Evolutionary conservation across 2,888 invertebrate species (phyloP), one percentile per base, ranked within the genome.

Genomic region (Neoitamus cyanurus): DNA sequence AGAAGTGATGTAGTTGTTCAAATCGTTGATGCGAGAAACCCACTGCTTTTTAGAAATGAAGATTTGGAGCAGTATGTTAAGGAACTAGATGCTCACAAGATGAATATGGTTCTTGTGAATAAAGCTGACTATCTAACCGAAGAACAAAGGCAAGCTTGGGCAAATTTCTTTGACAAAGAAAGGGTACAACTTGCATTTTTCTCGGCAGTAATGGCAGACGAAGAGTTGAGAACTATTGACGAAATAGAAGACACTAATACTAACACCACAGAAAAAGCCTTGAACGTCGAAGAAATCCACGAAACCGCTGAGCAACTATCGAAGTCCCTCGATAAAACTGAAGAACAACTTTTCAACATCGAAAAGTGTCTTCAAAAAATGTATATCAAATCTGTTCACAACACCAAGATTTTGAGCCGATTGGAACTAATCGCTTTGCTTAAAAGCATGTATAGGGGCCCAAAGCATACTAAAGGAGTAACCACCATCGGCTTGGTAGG

Each of bases 1-100:
- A 94, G 97, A 88, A 97, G 98, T 89, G 97, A 99, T 92, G 94
- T 99, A 0, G 93, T 99, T 15, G 94, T 98, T 13, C 97, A 99
- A 91, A 97, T 99, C 86, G 95, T 99, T 13, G 99, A 99, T 93
- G 98, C 98, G 0, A 93, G 99, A 87, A 98, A 99, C 92, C 99
- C 99, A 0, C 91, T 99, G 73, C 92, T 99, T 6, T 99, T 98
- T 89, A 94, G 97, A 83, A 98, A 97, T 92, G 94, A 95, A 88
- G 99, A 99, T 92, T 92, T 99, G 83, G 98, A 98, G 88, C 92
- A 92, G 15, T 98, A 97, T 90, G 96, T 97, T 0, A 94, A 94
- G 87, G 97, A 97, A 91, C 93, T 97, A 0, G 93, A 94, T 87
- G 87, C 92, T 0, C 90, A 92, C 20, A 97, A 98, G 90, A 92